Conservation (phyloP, 2,797 vertebrate genomes). For the Margarornis squamiger region DNA sequence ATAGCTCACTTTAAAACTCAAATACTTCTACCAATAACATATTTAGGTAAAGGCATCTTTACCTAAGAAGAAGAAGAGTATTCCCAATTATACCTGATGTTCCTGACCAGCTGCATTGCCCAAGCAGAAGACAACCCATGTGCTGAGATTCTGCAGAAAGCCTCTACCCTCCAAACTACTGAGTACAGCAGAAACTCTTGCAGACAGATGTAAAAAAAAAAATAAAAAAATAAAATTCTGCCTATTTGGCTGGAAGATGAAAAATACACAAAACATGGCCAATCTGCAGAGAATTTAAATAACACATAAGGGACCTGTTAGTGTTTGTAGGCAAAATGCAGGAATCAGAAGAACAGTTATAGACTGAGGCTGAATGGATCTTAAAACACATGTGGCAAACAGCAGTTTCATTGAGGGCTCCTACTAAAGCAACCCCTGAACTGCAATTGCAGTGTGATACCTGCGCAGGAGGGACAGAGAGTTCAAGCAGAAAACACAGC, state of each 20-base stretch:
- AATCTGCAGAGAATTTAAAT: neutral
- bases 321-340: neutral
- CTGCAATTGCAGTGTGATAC: neutral
- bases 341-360: neutral
- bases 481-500: neutral
- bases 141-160: neutral
- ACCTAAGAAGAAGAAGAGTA: neutral
- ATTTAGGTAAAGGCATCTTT: neutral
- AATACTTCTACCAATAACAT: neutral
- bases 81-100: neutral
- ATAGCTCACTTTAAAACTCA: neutral
- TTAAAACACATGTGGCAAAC: constrained; percentile 5
- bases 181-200: neutral
- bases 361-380: neutral
- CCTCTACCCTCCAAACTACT: neutral
- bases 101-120: neutral
- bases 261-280: neutral
- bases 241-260: neutral
- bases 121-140: neutral
- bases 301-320: neutral
- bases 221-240: neutral
- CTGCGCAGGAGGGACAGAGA: neutral
- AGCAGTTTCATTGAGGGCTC: neutral
- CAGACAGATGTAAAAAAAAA: neutral
- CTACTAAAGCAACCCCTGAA: neutral